Conservation (phyloP, 1,140 invertebrate species). For the Cyclina sinensis region DNA sequence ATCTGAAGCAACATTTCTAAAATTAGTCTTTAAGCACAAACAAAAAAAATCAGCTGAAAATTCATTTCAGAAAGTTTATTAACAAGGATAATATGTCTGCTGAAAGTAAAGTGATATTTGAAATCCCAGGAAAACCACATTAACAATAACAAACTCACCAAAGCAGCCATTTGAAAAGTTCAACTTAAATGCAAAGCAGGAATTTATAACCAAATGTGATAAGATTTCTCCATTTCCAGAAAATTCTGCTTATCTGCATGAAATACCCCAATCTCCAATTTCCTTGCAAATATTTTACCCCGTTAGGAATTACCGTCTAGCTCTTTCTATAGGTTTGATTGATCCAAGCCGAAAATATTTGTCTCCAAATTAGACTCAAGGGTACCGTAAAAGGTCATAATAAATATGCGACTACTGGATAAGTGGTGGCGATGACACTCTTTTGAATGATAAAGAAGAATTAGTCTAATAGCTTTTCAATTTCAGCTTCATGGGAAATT, state of each 20-base stretch:
- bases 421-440: conserved; percentile 19
- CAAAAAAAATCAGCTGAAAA: no score
- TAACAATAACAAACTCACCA: no score
- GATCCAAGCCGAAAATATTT: conserved; percentile 32
- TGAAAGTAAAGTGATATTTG: no score
- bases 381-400: conserved; percentile 47
- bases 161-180: no score
- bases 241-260: background rate
- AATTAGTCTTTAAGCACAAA: no score
- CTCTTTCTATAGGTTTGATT: conserved; percentile 14
- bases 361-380: conserved; percentile 14
- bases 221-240: no score
- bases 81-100: no score
- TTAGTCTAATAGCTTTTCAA: conserved; percentile 50
- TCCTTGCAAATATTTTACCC: background rate
- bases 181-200: no score
- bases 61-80: no score
- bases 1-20: no score
- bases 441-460: conserved; percentile 51
- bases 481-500: conserved; percentile 31
- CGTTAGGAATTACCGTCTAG: background rate
- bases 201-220: no score
- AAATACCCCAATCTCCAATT: background rate
- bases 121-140: no score
- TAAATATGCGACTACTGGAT: conserved; percentile 23